Conservation (phyloP, 1,140 invertebrate species). For the Brachionus asplanchnoidis region DNA sequence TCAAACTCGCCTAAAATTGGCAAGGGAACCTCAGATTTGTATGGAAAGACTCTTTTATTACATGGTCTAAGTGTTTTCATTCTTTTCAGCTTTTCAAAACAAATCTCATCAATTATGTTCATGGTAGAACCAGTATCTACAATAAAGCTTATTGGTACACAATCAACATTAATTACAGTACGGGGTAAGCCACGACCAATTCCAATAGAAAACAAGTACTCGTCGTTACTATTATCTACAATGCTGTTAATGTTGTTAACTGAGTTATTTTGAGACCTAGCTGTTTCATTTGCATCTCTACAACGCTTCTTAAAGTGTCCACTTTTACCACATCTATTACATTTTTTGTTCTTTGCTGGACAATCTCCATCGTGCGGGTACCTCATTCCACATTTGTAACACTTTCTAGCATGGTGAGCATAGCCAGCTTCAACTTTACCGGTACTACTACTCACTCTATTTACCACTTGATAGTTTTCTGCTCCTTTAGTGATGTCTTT, state of each 20-base stretch:
- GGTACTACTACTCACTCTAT: neutral
- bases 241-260: neutral
- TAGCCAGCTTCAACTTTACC: neutral
- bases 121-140: neutral
- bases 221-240: neutral
- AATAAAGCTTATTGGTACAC: neutral
- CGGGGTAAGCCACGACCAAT: neutral
- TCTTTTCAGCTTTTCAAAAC: neutral
- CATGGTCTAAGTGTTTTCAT: neutral
- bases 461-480: neutral
- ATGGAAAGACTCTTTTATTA: neutral
- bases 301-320: neutral
- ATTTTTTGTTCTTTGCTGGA: neutral
- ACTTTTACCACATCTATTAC: neutral
- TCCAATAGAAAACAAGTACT: neutral
- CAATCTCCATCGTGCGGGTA: neutral
- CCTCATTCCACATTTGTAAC: neutral
- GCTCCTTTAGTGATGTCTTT: neutral
- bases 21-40: neutral
- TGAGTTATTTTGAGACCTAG: neutral
- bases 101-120: neutral
- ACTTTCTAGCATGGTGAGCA: neutral
- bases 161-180: neutral
- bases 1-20: neutral
- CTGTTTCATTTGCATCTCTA: neutral